Conservation (phyloP, 2,797 vertebrate species). For the Eremophila alpestris region DNA sequence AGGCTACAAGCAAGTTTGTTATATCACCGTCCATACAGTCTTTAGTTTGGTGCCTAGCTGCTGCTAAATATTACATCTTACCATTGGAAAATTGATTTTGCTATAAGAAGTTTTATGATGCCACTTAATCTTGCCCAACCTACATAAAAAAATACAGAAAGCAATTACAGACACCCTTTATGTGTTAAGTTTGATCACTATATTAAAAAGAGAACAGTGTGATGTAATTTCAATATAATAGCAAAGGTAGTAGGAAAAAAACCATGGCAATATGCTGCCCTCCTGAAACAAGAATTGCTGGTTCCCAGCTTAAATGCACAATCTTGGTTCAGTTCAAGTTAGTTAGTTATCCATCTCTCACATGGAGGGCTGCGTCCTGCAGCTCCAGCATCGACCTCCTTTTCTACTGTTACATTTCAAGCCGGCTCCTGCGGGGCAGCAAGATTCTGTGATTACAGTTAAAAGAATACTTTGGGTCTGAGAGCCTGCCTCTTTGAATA, state of each 20-base stretch:
- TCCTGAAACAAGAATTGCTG: slow-evolving; percentile 41
- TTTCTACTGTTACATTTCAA: slow-evolving; percentile 47
- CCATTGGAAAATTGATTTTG: slow-evolving; percentile 71
- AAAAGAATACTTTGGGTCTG: slow-evolving; percentile 28
- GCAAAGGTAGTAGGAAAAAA: neutral
- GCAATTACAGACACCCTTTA: slow-evolving; percentile 57
- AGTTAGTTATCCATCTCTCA: slow-evolving; percentile 27
- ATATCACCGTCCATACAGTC: slow-evolving; percentile 19
- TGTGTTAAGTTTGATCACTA: slow-evolving; percentile 66
- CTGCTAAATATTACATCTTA: slow-evolving; percentile 66
- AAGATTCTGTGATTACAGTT: slow-evolving; percentile 41
- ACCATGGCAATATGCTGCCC: slow-evolving; percentile 11
- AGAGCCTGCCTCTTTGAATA: slow-evolving; percentile 22
- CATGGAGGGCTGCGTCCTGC: slow-evolving; percentile 2
- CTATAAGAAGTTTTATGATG: slow-evolving; percentile 66
- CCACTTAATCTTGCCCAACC: slow-evolving; percentile 69
- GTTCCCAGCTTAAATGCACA: slow-evolving; percentile 41
- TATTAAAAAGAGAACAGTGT: slow-evolving; percentile 63
- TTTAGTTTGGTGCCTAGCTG: slow-evolving; percentile 27
- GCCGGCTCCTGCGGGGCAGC: neutral
- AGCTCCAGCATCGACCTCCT: slow-evolving; percentile 37
- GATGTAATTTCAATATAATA: slow-evolving; percentile 48
- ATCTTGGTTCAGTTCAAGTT: slow-evolving; percentile 51
- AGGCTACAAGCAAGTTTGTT: slow-evolving; percentile 20
- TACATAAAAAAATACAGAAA: slow-evolving; percentile 58